Conservation (phyloP, 2,888 invertebrate species). For the Cactoblastis cactorum region DNA sequence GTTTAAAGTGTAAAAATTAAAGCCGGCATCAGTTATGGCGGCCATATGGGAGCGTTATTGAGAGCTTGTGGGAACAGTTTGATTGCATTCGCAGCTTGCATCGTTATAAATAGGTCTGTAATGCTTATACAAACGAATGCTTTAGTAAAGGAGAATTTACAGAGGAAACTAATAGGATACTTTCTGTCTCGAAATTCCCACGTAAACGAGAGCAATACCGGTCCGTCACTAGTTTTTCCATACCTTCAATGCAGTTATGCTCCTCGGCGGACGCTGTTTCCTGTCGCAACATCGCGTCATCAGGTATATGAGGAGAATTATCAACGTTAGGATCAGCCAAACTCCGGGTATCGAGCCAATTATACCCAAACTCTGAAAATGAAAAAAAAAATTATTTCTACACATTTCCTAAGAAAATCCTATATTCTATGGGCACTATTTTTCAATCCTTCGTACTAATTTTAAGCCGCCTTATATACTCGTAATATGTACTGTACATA, state of each 20-base stretch:
- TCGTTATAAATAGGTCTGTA: slow-evolving; percentile 1
- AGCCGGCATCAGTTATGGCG: background rate
- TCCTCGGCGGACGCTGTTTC: slow-evolving; percentile 92
- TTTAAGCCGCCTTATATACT: too few relatives aligned
- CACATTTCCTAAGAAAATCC: background rate
- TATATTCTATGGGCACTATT: too few relatives aligned
- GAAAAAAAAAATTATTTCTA: background rate
- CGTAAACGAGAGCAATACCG: too few relatives aligned
- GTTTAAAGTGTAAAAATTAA: background rate
- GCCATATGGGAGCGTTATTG: slow-evolving; percentile 3
- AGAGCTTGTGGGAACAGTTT: slow-evolving; percentile 11
- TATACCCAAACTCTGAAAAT: slow-evolving; percentile 92
- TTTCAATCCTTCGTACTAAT: too few relatives aligned
- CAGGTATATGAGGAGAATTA: slow-evolving; percentile 93
- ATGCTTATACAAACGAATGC: background rate
- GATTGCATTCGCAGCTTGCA: slow-evolving; percentile 13
- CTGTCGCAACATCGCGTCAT: slow-evolving; percentile 97
- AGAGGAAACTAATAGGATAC: background rate
- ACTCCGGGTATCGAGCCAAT: slow-evolving; percentile 96
- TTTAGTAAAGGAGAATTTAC: background rate
- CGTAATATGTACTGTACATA: too few relatives aligned
- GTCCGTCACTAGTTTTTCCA: background rate
- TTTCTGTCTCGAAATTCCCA: too few relatives aligned
- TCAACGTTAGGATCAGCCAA: slow-evolving; percentile 93
- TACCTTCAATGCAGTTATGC: slow-evolving; percentile 91